phyloP scores from a whole-genome alignment of 2,113 vertebrate genomes.

The Callospermophilus lateralis region DNA sequence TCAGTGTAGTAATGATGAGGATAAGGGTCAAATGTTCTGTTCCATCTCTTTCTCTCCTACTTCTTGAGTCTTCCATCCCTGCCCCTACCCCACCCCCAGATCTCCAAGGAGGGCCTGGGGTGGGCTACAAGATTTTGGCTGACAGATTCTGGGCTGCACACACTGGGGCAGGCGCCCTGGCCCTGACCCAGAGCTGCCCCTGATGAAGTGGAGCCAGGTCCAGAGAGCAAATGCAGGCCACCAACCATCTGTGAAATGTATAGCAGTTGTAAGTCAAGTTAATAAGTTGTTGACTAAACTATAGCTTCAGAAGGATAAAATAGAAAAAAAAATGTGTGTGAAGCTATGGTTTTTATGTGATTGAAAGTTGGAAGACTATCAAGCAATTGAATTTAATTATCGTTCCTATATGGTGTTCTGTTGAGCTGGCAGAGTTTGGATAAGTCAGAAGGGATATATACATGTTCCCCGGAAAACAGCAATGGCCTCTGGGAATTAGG shows the following conservation, averaged over 20 bases:
- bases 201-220: background rate
- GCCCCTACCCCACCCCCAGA: background rate
- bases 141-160: background rate
- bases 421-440: background rate
- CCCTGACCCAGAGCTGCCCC: background rate
- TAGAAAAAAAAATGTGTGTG: background rate
- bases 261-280: constrained; percentile 60
- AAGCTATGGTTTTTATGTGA: constrained; percentile 47
- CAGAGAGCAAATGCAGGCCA: background rate
- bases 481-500: background rate
- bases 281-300: constrained; percentile 66
- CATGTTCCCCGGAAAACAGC: background rate
- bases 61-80: background rate
- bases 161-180: background rate
- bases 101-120: background rate
- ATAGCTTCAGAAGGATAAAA: constrained; percentile 50
- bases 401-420: background rate
- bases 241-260: constrained; percentile 30
- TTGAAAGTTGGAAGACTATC: constrained; percentile 48
- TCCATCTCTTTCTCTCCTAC: background rate
- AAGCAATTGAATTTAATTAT: constrained; percentile 34
- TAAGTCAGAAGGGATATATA: background rate
- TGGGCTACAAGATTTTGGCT: background rate
- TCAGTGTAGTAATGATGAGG: background rate
- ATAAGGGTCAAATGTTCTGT: background rate